phyloP scores from a whole-genome alignment of 2,113 vertebrate species.

The Serinus canaria region DNA sequence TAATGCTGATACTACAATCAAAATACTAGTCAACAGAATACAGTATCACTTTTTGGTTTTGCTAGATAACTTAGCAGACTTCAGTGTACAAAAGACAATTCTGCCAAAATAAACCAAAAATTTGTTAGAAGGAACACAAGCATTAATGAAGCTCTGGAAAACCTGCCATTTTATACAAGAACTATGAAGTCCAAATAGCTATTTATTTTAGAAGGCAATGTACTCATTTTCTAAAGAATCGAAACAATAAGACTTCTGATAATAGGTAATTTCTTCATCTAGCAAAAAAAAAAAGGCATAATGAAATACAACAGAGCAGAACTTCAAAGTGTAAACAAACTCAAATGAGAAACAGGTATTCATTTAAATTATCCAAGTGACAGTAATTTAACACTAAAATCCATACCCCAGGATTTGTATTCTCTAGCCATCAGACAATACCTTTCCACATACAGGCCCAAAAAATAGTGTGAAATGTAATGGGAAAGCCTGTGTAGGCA shows the following conservation, averaged over 20 bases:
- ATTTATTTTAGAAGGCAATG: background rate
- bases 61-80: background rate
- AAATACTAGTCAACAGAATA: background rate
- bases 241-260: background rate
- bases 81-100: background rate
- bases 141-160: background rate
- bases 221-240: background rate
- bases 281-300: background rate
- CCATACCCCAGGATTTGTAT: background rate
- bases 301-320: background rate
- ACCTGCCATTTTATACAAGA: background rate
- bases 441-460: background rate
- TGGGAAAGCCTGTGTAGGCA: background rate
- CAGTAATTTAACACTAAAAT: background rate
- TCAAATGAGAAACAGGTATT: background rate
- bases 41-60: background rate
- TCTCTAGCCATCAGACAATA: background rate
- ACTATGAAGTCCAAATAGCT: background rate
- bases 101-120: background rate
- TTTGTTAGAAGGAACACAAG: background rate
- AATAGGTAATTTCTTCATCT: background rate
- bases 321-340: background rate
- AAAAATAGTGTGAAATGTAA: background rate
- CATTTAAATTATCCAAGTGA: background rate
- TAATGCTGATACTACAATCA: background rate